Evolutionary conservation across 2,113 vertebrate species (phyloP).

Genomic region (Tilapia sparmanii): DNA sequence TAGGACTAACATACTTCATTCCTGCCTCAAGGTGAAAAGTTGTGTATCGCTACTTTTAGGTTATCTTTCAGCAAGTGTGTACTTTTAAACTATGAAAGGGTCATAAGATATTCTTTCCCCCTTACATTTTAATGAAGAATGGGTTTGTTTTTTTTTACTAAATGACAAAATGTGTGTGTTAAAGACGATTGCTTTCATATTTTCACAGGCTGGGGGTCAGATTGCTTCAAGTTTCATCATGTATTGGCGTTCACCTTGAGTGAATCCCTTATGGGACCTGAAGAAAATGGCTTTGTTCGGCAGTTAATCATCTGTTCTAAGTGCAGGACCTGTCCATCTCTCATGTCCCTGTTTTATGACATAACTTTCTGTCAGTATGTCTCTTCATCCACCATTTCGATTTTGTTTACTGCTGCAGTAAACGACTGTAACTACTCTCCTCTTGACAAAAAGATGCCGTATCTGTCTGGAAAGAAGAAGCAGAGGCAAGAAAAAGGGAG

Average conservation of each 20-base stretch:
- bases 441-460: slow-evolving; percentile 14
- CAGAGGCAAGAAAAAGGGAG: neutral
- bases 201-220: slow-evolving; percentile 40
- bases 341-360: neutral
- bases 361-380: slow-evolving; percentile 13
- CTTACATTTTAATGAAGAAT: neutral
- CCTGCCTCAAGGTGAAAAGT: slow-evolving; percentile 16
- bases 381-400: neutral
- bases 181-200: slow-evolving; percentile 13
- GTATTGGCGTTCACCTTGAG: slow-evolving; percentile 54
- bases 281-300: slow-evolving; percentile 16
- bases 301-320: slow-evolving; percentile 48
- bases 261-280: slow-evolving; percentile 31
- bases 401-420: slow-evolving; percentile 22
- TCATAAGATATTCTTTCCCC: neutral
- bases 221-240: slow-evolving; percentile 71
- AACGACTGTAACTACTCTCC: neutral
- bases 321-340: slow-evolving; percentile 37
- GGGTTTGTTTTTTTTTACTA: neutral
- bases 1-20: neutral
- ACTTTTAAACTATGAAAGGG: neutral
- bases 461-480: slow-evolving; percentile 1
- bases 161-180: slow-evolving; percentile 24
- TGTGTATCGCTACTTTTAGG: neutral
- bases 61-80: neutral